Conservation (phyloP, 53 echinoderm and acorn worm genomes). For the Patiria pectinifera region DNA sequence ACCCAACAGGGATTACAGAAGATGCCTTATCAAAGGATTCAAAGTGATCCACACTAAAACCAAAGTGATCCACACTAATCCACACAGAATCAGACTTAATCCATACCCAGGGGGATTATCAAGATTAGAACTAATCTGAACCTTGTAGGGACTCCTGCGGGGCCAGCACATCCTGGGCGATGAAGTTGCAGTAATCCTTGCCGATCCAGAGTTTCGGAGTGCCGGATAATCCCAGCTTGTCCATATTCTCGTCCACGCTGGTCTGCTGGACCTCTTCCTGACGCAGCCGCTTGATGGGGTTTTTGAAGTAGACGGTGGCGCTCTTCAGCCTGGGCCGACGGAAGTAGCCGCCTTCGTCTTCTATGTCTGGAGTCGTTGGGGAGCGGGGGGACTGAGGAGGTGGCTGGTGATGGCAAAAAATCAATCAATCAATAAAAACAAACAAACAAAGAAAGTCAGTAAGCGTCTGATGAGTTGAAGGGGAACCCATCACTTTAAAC, state of each 20-base stretch:
- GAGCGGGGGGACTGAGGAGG: background rate
- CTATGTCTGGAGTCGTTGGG: slow-evolving; percentile 28
- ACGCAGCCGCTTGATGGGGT: slow-evolving; percentile 27
- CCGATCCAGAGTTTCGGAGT: slow-evolving; percentile 85
- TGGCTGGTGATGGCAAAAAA: background rate
- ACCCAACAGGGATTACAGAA: too few species aligned
- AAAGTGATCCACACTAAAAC: too few species aligned
- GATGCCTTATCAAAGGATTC: too few species aligned
- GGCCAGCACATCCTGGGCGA: slow-evolving; percentile 80
- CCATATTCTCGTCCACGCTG: slow-evolving; percentile 76
- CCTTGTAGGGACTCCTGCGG: slow-evolving; percentile 87
- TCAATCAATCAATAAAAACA: too few species aligned
- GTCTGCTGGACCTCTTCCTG: slow-evolving; percentile 55
- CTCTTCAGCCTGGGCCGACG: slow-evolving; percentile 46
- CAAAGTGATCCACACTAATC: too few species aligned
- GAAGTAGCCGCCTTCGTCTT: slow-evolving; percentile 54
- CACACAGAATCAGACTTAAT: background rate
- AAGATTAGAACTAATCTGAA: slow-evolving; percentile 4
- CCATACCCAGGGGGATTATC: background rate
- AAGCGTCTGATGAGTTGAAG: too few species aligned
- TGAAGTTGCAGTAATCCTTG: slow-evolving; percentile 97
- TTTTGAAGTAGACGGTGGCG: slow-evolving; percentile 44
- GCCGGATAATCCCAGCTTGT: slow-evolving; percentile 80
- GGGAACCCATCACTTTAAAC: too few species aligned
- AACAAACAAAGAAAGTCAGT: too few species aligned